Percentiles rank a stretch among this genome's conserved stretches.
phyloP scores from a whole-genome alignment of 2,797 vertebrate species.

The Phylloscopus collybita region DNA sequence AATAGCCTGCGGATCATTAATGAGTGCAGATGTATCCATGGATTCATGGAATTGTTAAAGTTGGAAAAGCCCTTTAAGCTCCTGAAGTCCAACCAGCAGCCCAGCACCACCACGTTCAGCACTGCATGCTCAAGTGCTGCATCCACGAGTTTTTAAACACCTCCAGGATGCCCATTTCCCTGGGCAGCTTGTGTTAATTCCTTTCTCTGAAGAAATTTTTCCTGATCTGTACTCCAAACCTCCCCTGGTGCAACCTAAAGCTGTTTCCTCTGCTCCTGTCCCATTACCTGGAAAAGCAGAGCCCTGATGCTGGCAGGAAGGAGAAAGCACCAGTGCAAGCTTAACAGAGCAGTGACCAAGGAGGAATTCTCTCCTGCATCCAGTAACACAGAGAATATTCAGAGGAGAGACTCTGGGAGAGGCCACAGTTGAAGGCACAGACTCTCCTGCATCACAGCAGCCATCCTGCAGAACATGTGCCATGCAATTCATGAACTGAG shows the following conservation, averaged over 20 bases:
- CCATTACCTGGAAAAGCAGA: not conserved
- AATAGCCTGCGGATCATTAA: rapidly evolving
- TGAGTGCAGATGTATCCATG: rapidly evolving
- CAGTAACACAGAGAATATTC: not conserved
- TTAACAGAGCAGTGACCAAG: not conserved
- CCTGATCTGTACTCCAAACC: rapidly evolving
- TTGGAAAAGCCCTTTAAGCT: rapidly evolving
- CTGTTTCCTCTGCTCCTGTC: not conserved
- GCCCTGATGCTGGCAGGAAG: not conserved
- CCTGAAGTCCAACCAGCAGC: rapidly evolving
- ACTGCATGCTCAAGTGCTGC: rapidly evolving
- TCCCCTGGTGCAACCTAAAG: no score
- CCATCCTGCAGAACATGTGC: not conserved
- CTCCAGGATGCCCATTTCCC: no score
- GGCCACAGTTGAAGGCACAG: not conserved
- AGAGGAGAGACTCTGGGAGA: not conserved
- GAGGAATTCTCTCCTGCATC: not conserved
- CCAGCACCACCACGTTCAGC: rapidly evolving
- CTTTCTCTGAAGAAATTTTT: rapidly evolving
- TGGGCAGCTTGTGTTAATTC: rapidly evolving
- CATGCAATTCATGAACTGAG: rapidly evolving
- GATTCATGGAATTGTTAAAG: rapidly evolving
- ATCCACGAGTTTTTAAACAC: rapidly evolving
- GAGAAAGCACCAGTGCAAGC: not conserved
- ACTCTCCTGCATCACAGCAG: not conserved